Evolutionary conservation across 2,113 vertebrate species (phyloP).

Genomic region (Ploceus nigricollis): DNA sequence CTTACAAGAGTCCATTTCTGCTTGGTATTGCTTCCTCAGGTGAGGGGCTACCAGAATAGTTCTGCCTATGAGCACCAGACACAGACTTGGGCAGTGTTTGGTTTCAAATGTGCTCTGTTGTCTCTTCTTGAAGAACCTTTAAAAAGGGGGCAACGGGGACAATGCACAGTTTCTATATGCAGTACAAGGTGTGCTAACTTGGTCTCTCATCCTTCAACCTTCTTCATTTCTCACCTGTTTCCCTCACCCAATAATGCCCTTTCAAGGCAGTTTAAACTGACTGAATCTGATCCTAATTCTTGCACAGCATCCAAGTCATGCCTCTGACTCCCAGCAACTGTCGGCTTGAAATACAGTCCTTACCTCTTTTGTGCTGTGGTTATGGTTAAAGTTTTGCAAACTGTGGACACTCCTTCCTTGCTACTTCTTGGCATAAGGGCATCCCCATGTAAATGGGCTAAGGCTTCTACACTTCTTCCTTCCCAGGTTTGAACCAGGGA

Average conservation of each 20-base stretch:
- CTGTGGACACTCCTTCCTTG: not conserved
- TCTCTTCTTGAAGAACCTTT: not conserved
- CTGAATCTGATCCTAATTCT: not conserved
- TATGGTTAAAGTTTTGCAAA: not conserved
- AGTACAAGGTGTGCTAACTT: not conserved
- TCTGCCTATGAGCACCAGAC: not conserved
- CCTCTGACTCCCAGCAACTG: not conserved
- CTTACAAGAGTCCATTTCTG: not conserved
- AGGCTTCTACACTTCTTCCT: not conserved
- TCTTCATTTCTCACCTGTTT: not conserved
- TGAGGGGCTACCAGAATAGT: not conserved
- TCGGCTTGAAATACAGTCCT: not conserved
- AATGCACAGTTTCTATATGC: accelerated
- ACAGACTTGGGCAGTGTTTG: not conserved
- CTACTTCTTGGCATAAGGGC: not conserved
- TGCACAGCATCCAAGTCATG: not conserved
- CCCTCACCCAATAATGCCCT: not conserved
- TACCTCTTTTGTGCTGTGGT: not conserved
- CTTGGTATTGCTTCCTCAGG: not conserved
- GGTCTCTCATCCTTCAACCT: not conserved
- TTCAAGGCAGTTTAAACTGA: not conserved
- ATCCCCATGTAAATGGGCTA: not conserved
- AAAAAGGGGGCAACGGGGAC: accelerated
- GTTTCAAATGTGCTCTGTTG: not conserved
- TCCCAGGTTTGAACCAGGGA: not conserved